These are phyloP conservation scores for Callaeas wilsoni DNA, from an alignment of 2,113 vertebrate species.

Conservation along the genomic window DNA sequence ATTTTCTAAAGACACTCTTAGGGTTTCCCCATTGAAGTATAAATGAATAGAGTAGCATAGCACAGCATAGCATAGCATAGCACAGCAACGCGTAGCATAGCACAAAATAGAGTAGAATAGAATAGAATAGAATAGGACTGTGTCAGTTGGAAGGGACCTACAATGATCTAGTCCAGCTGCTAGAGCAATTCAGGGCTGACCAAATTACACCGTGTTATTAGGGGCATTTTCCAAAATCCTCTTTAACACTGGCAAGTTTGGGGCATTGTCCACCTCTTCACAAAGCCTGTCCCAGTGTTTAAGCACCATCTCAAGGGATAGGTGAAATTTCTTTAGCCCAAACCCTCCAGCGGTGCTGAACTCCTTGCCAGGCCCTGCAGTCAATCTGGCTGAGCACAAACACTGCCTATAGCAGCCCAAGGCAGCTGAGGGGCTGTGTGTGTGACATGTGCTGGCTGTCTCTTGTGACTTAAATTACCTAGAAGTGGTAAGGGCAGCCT, in stretches of 20 bases:
- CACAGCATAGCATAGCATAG: not conserved
- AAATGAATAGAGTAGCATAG: not conserved
- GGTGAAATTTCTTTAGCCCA: not conserved
- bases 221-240: not conserved
- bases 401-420: not conserved
- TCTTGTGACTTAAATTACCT: not conserved
- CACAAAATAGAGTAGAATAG: too few relatives aligned
- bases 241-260: not conserved
- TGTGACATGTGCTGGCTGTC: not conserved
- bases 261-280: fast-evolving
- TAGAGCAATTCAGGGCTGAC: not conserved
- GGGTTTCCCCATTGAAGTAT: not conserved
- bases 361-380: not conserved
- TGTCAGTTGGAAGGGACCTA: not conserved
- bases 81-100: not conserved
- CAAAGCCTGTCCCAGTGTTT: not conserved
- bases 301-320: not conserved
- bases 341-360: not conserved
- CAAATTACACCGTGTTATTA: not conserved
- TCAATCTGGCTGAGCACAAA: not conserved
- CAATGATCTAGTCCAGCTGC: not conserved
- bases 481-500: not conserved
- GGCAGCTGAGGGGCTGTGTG: not conserved
- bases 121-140: not conserved
- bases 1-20: not conserved